Evolutionary conservation across 2,797 vertebrate species (phyloP), one percentile per base, ranked within the genome.

Genomic region (Lemur catta): DNA sequence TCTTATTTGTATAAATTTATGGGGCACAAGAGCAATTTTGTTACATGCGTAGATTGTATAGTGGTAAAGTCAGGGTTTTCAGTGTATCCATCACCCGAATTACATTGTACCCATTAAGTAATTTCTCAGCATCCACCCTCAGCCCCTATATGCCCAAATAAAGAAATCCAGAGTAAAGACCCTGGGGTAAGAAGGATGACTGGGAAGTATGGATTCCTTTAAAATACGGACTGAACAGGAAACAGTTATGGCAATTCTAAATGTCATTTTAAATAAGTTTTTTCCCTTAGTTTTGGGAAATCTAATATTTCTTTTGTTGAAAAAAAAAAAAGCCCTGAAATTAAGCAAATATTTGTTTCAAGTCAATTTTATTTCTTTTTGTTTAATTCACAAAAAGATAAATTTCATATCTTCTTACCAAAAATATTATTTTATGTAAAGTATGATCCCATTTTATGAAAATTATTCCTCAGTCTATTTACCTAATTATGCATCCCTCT

Each of bases 291-390:
- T 91, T 84, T 85, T 94, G 59, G 38, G 91, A 38, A 78, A 84
- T 91, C 35, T 61, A 52, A 13, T 55, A 43, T 61, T 96, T 61
- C 17, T 35, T 52, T 57, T 46, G 10, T 59, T 43, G 28, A 76
- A 84, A 71, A 22, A 57, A 22, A 57, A 74, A 22, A 17, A 17
- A 74, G 14, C 11, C 52, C 26, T 75, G 46, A 94, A 91, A 89
- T 33, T 48, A 35, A 69, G 22, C 65, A 91, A 94, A 88, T 85
- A 90, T 46, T 97, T 94, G n/a, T 95, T 94, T 72, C 22, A 79
- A 80, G 46, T 89, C 52, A 55, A 76, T 10, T 79, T 85, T 24
- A 85, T 55, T 82, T 74, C 24, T 35, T 78, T 72, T 43, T 86
- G 28, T 72, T 91, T 81, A 93, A 76, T 38, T 91, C 65, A 89